phyloP scores from a whole-genome alignment of 1,140 invertebrate species.

The Diachasma alloeum region DNA sequence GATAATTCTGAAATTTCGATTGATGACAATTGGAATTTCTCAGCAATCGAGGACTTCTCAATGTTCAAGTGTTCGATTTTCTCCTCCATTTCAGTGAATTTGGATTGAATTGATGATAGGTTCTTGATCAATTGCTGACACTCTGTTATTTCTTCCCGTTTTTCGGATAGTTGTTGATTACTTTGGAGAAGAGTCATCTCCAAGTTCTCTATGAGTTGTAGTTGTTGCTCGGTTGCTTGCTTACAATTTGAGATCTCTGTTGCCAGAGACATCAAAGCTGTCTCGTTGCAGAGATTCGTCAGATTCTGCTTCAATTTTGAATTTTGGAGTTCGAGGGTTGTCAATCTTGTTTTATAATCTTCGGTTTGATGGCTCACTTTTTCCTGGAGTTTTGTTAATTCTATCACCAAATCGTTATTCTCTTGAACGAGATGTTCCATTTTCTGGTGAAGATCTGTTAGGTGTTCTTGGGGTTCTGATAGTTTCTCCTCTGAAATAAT shows the following conservation, averaged over 20 bases:
- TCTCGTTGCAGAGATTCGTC: neutral
- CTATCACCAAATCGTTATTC: constrained; percentile 48
- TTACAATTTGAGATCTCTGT: constrained; percentile 30
- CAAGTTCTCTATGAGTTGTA: neutral
- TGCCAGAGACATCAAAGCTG: constrained; percentile 35
- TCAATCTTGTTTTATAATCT: constrained; percentile 5
- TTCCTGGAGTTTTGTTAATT: constrained; percentile 38
- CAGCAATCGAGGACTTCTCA: constrained; percentile 43
- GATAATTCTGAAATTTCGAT: neutral
- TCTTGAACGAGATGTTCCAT: constrained; percentile 58
- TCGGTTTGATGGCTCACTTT: constrained; percentile 49
- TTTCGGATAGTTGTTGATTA: neutral
- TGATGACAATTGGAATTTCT: constrained; percentile 38
- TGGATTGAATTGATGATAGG: constrained; percentile 17
- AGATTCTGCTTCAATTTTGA: neutral
- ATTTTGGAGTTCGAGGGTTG: constrained; percentile 34
- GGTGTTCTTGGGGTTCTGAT: constrained; percentile 39
- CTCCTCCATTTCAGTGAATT: constrained; percentile 51
- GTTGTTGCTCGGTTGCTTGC: constrained; percentile 1
- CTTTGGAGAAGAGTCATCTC: neutral
- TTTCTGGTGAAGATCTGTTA: constrained; percentile 55
- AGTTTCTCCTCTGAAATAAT: constrained; percentile 69
- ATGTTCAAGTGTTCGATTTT: constrained; percentile 43
- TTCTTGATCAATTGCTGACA: constrained; percentile 58
- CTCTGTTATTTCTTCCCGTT: constrained; percentile 56